Evolutionary conservation across 1,140 invertebrate species (phyloP), one percentile per base, ranked within the genome.

Genomic region (Tetragonula clypearis): DNA sequence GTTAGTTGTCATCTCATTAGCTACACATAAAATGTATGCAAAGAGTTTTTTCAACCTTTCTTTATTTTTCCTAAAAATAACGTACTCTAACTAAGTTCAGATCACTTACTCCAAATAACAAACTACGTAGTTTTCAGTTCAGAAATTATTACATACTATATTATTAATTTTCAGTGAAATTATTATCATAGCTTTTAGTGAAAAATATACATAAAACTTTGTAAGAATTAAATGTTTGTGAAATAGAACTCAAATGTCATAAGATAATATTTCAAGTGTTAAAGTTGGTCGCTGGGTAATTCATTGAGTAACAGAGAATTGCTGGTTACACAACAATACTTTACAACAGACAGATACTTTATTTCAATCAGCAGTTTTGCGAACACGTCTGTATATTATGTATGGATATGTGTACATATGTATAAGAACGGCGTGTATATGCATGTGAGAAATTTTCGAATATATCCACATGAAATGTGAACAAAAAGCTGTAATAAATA

Each of bases 331-430:
- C 85, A 88, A 89, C 73, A 75, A 82, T 90, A 86, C 84, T 92
- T 93, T 93, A 92, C 92, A 94, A 93, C 92, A 93, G 93, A 93
- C 89, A 93, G 92, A 94, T 93, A 94, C 91, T 94, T 94, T 94
- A 94, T 94, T 94, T 93, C 87, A 91, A 93, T 93, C 91, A 92
- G 91, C 91, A 90, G 88, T 92, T 90, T 88, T 88, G 82, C 82
- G 88, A 90, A 90, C 88, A 86, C 83, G 84, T 91, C 80, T 90
- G 89, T 92, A 89, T 91, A 88, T 91, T 90, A 89, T 83, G 83
- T 93, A 90, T 91, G 90, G 89, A 93, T 93, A 88, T 88, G 87
- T 91, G 84, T 92, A 91, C 90, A 88, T 91, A 87, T 87, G 87
- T 87, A 86, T 85, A 90, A 88, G 88, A 86, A 91, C 89, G 72